Evolutionary conservation across 2,888 invertebrate species (phyloP).

Genomic region (Parapristionchus giblindavisi): DNA sequence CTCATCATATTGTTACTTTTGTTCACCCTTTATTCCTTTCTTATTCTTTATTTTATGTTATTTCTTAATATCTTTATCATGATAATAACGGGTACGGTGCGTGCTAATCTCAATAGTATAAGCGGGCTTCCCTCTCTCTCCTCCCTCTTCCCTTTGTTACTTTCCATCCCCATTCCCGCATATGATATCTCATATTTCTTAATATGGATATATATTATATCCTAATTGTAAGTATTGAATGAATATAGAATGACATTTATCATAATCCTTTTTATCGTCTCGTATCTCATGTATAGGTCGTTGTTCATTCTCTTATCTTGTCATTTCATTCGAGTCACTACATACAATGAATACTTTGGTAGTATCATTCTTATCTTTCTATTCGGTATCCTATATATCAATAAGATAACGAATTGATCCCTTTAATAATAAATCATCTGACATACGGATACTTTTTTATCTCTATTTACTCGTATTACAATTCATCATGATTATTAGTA

Average conservation of each 20-base stretch:
- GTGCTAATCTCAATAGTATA: conserved; percentile 33
- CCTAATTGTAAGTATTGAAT: conserved; percentile 27
- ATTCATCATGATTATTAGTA: no score
- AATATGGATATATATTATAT: background rate
- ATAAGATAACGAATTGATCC: no score
- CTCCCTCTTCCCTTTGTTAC: background rate
- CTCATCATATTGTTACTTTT: background rate
- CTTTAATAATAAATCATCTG: no score
- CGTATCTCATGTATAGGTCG: conserved; percentile 18
- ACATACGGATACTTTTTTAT: no score
- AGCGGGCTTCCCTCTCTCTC: conserved; percentile 19
- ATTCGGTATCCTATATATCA: no score
- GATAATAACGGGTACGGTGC: background rate
- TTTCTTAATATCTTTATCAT: conserved; percentile 25
- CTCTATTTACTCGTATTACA: no score
- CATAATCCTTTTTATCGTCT: background rate
- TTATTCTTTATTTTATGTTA: background rate
- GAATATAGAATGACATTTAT: conserved; percentile 11
- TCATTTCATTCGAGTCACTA: background rate
- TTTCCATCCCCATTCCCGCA: conserved; percentile 3
- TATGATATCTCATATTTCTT: background rate
- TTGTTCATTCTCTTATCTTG: background rate
- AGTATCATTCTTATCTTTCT: no score
- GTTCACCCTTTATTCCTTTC: background rate
- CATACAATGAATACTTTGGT: background rate